phyloP scores from a whole-genome alignment of 2,888 invertebrate genomes.

The Lithophane socia region DNA sequence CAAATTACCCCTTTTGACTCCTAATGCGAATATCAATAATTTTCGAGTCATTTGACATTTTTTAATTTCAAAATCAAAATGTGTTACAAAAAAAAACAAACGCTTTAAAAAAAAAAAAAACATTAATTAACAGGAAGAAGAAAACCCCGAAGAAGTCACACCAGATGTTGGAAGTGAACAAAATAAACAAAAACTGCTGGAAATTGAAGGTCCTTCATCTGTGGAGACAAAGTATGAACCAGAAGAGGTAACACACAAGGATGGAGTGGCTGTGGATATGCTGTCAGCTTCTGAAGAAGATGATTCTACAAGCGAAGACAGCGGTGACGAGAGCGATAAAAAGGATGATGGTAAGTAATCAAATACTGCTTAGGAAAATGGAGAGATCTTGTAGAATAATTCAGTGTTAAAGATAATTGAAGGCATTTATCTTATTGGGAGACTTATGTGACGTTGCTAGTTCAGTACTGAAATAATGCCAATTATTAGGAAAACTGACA shows the following conservation, averaged over 20 bases:
- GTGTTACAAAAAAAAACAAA: too few relatives aligned
- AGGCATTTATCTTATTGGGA: neutral
- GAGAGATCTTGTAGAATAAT: neutral
- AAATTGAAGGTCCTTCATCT: slow-evolving; percentile 65
- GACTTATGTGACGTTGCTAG: neutral
- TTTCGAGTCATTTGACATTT: too few relatives aligned
- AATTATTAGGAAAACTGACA: too few relatives aligned
- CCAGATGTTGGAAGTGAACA: slow-evolving; percentile 35
- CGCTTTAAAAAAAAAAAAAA: too few relatives aligned
- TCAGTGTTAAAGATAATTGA: neutral
- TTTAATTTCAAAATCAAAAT: too few relatives aligned
- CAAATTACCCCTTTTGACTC: too few relatives aligned
- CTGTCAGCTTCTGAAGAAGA: slow-evolving; percentile 81
- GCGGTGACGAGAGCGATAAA: slow-evolving; percentile 69
- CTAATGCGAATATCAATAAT: too few relatives aligned
- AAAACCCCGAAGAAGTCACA: slow-evolving; percentile 24
- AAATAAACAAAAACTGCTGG: slow-evolving; percentile 35
- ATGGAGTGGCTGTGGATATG: slow-evolving; percentile 79
- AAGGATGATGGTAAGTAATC: slow-evolving; percentile 61
- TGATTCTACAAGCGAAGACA: slow-evolving; percentile 80
- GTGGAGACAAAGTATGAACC: slow-evolving; percentile 69
- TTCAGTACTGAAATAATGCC: too few relatives aligned
- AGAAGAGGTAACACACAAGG: slow-evolving; percentile 70
- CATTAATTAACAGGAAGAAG: slow-evolving; percentile 62
- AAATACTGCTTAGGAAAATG: neutral